These are phyloP conservation scores for Pungitius pungitius DNA, from an alignment of 2,113 vertebrate species.

Conservation along the genomic window DNA sequence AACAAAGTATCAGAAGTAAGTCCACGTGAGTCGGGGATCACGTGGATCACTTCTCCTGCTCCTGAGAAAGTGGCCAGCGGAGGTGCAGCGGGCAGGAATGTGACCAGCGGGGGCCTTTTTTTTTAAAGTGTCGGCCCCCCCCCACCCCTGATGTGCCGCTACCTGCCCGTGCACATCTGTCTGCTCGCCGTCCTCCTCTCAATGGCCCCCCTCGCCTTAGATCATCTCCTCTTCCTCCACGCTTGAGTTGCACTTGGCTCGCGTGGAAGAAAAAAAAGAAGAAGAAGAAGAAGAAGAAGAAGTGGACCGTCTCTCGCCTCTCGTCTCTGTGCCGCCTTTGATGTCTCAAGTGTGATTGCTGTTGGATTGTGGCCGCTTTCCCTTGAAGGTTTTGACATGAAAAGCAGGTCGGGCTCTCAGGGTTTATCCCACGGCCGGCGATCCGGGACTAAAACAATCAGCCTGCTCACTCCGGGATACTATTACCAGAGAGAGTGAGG, in stretches of 20 bases:
- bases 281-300: no score
- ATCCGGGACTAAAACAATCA: conserved; percentile 86
- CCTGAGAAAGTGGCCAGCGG: conserved; percentile 60
- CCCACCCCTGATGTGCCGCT: conserved; percentile 73
- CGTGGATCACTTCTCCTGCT: no score
- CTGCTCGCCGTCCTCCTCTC: conserved; percentile 79
- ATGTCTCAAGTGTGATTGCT: conserved; percentile 84
- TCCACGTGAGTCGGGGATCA: no score
- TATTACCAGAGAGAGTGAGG: conserved; percentile 78
- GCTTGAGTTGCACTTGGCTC: conserved; percentile 80
- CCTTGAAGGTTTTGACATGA: conserved; percentile 85
- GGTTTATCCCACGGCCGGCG: conserved; percentile 81
- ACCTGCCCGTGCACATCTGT: conserved; percentile 86
- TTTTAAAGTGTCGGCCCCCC: conserved; percentile 56
- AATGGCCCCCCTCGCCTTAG: conserved; percentile 79
- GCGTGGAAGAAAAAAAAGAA: conserved; percentile 67
- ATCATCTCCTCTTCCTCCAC: conserved; percentile 84
- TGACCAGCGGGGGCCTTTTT: conserved; percentile 28
- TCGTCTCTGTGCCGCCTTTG: conserved; percentile 74
- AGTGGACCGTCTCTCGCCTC: conserved; percentile 73
- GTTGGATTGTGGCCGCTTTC: conserved; percentile 78
- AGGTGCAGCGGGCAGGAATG: conserved; percentile 63
- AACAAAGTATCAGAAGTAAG: no score
- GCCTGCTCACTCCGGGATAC: conserved; percentile 78
- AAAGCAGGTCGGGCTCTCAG: conserved; percentile 81